phyloP scores from a whole-genome alignment of 2,888 invertebrate genomes.

The Octodonta nipae region DNA sequence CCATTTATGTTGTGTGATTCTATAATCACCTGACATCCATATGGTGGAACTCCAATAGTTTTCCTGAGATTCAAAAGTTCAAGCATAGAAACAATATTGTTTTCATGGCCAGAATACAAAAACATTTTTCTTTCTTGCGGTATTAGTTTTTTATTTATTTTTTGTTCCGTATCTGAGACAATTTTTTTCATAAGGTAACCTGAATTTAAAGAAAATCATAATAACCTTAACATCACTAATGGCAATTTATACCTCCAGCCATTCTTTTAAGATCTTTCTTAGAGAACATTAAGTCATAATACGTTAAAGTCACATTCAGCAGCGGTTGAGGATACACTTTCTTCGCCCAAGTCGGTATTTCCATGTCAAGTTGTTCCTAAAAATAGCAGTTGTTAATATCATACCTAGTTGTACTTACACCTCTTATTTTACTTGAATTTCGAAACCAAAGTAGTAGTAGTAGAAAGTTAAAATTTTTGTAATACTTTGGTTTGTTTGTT shows the following conservation, averaged over 20 bases:
- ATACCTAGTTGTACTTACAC: no score
- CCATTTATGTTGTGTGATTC: slow-evolving; percentile 22
- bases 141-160: slow-evolving; percentile 12
- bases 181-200: slow-evolving; percentile 21
- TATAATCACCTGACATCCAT: slow-evolving; percentile 23
- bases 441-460: slow-evolving; percentile 38
- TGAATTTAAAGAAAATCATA: slow-evolving; percentile 3
- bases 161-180: slow-evolving; percentile 18
- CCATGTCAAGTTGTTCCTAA: slow-evolving; percentile 24
- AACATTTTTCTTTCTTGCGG: slow-evolving; percentile 18
- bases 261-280: slow-evolving; percentile 19
- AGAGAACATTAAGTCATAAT: slow-evolving; percentile 24
- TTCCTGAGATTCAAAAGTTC: slow-evolving; percentile 37
- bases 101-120: slow-evolving; percentile 22
- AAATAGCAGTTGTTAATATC: no score
- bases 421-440: slow-evolving; percentile 12
- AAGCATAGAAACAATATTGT: slow-evolving; percentile 33
- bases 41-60: slow-evolving; percentile 26
- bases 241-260: slow-evolving; percentile 17
- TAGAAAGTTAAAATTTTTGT: slow-evolving; percentile 42
- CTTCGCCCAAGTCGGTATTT: slow-evolving; percentile 33
- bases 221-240: not conserved
- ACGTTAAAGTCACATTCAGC: slow-evolving; percentile 23
- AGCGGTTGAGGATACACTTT: slow-evolving; percentile 27
- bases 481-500: slow-evolving; percentile 38